Base-by-base conservation (phyloP, 2,113 vertebrate species). In the Euleptes europaea region DNA sequence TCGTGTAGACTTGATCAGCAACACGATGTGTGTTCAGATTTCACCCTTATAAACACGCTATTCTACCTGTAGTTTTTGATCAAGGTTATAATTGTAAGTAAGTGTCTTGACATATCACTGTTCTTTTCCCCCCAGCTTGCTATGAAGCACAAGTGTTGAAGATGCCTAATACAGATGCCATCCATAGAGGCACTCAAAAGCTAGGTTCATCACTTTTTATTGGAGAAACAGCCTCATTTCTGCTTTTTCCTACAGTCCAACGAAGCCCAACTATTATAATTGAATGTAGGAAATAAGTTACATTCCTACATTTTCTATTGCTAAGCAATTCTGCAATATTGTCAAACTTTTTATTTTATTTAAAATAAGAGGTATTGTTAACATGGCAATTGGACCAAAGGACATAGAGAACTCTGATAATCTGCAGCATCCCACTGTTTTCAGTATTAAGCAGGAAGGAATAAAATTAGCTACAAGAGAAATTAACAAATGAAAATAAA, bases 71-170 rank as follows among this genome's bases (percentile, higher is more conserved):
- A 67, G 7, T 28, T 38, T 44, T 63, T 71, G 49, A 12, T 31
- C 23, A 31, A 83, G 9, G 74, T 77, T 75, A 1, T 65, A 0
- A 0, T 83, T 82, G 38, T 5, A 0, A 44, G 38, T 5, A 0
- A 44, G 15, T 1, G 33, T 19, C 73, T 70, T 81, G 35, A 67
- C 76, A 93, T 14, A 0, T 42, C 82, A 86, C 51, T 86, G 80
- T 86, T 84, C 35, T 85, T 44, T 57, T 72, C 76, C 88, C 94
- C 88, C 84, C 92, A 99, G 98, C 98, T 99, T 87, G 98, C 98
- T 93, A 99, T 99, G 98, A 99, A 99, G 96, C 98, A 99, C 97
- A 99, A 99, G 94, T 98, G 97, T 95, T 99, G 97, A 97, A 95
- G 94, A 95, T 96, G 95, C 93, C 95, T 88, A 84, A 95, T 92